Base-by-base conservation (phyloP, 2,888 invertebrate genomes). In the Choreutis nemorana region DNA sequence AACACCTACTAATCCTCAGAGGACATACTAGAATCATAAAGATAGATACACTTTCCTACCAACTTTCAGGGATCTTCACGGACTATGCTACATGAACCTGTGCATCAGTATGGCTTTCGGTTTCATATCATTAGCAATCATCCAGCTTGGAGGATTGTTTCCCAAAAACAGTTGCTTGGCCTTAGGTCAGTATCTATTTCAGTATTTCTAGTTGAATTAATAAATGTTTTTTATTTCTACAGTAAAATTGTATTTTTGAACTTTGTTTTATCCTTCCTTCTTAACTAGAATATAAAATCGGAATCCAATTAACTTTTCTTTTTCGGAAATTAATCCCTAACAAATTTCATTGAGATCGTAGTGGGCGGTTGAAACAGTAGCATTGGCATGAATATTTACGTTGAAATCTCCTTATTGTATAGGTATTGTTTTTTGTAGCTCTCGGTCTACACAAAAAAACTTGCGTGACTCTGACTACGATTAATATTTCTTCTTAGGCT, bases 81-180 rank as follows among this genome's bases (percentile, higher is more conserved):
- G 87, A 20, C 68, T 84, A 42, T 84, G 85, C 41, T 83, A 86
- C 49, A 80, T 87, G 63, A 80, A 82, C 36, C 78, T 82, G 48
- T 80, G 86, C 37, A 52, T 75, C 14, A 83, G 84, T 35, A 75
- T 87, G 59, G 73, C 82, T 0, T 42, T 84, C 4, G 83, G 83
- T 8, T 86, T 84, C 46, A 45, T 84, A 2, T 68, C 80, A 3
- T 58, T 86, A 14, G 81, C 81, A n/a, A 55, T 81, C n/a, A 55
- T 84, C 25, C 84, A 86, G 45, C 55, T 85, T 2, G 64, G 56
- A 23, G 55, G 62, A 1, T 54, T 63, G 5, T 55, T 77, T 27
- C 45, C 41, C 7, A 46, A 59, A 4, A 48, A 51, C 27, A 44
- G 70, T n/a, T 87, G 87, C 47, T 55, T 81, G 1, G 45, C 75